A percentile compares a stretch with the other conserved stretches of the same genome.
These are phyloP conservation scores for Brachyrhaphis roseni DNA, from an alignment of 2,797 vertebrate species.

Conservation along the genomic window DNA sequence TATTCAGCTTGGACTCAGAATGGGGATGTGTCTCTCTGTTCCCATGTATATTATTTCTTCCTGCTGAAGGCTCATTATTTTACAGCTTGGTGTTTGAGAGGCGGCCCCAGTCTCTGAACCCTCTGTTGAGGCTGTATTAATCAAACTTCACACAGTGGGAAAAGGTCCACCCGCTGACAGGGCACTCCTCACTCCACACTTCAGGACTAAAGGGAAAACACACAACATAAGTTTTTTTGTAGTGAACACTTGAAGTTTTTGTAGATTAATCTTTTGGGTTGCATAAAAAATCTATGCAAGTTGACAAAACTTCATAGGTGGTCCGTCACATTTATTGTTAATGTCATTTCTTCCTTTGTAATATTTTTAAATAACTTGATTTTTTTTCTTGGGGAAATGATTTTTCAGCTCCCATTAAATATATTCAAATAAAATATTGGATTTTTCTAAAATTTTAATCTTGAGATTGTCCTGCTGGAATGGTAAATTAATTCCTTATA, in stretches of 20 bases:
- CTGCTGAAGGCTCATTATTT: constrained; percentile 93
- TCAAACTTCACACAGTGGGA: constrained; percentile 89
- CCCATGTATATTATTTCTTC: constrained; percentile 87
- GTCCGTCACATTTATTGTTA: not conserved
- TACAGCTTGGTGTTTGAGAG: constrained; percentile 83
- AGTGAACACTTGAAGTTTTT: constrained; percentile 32
- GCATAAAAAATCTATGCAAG: constrained; percentile 1
- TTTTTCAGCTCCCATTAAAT: not conserved
- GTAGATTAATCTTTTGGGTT: constrained; percentile 30
- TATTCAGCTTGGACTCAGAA: constrained; percentile 80
- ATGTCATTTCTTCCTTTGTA: constrained; percentile 26
- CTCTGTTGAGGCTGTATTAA: constrained; percentile 87
- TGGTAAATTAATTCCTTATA: too few species aligned
- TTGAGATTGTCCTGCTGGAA: not conserved
- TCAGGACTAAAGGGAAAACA: constrained; percentile 80
- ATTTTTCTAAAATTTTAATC: not conserved
- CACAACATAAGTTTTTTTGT: constrained; percentile 38
- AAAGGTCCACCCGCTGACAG: constrained; percentile 80
- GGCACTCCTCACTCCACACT: constrained; percentile 78
- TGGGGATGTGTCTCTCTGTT: constrained; percentile 75
- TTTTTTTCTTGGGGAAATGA: not conserved
- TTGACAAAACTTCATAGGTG: not conserved
- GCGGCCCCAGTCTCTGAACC: constrained; percentile 87
- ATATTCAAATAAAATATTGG: not conserved
- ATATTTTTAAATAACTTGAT: constrained; percentile 57